phyloP scores from a whole-genome alignment of 1,140 invertebrate species.

The Polypedilum pembai region DNA sequence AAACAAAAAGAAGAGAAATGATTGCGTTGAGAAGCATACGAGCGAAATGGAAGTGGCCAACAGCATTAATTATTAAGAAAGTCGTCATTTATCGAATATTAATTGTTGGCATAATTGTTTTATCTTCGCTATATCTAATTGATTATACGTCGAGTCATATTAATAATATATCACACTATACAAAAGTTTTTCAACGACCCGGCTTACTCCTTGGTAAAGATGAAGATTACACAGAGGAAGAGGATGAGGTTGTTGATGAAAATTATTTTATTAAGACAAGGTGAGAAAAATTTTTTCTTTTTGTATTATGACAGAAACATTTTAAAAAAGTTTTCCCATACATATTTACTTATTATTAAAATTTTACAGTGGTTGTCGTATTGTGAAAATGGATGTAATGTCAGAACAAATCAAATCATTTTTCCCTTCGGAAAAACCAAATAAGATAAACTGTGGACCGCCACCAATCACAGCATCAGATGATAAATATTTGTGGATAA shows the following conservation, averaged over 20 bases:
- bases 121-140: conserved; percentile 10
- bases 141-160: background rate
- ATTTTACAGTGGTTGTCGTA: background rate
- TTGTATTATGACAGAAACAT: too few relatives aligned
- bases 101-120: background rate
- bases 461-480: background rate
- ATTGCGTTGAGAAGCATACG: background rate
- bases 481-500: conserved; percentile 5
- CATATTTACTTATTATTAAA: too few relatives aligned
- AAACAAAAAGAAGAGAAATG: background rate
- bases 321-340: too few relatives aligned
- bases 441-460: background rate
- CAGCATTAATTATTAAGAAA: background rate
- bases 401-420: conserved; percentile 3
- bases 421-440: conserved; percentile 6
- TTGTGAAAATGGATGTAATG: conserved; percentile 15
- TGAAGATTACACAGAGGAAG: background rate
- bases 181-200: background rate
- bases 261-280: conserved; percentile 22
- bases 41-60: background rate
- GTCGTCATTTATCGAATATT: background rate
- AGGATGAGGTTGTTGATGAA: conserved; percentile 3
- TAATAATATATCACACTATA: conserved; percentile 2
- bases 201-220: background rate
- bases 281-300: too few relatives aligned